Evolutionary conservation across 2,888 invertebrate species (phyloP).

Genomic region (Thymelicus sylvestris): DNA sequence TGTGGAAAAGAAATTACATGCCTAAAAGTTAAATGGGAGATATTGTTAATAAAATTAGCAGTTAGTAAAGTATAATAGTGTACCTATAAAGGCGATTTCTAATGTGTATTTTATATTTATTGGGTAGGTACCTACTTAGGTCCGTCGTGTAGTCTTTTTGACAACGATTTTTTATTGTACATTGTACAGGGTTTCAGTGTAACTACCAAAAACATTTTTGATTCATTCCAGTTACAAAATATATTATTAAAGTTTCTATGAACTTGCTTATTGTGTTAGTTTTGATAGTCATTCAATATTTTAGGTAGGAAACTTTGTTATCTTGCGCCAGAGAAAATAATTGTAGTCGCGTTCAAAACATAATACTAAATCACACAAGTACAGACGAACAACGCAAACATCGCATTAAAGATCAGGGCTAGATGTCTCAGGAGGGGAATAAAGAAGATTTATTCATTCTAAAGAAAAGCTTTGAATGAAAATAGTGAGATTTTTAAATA

Average conservation of each 20-base stretch:
- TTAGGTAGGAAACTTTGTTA: conserved; percentile 35
- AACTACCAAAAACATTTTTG: background rate
- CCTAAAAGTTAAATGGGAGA: too few relatives aligned
- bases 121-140: too few relatives aligned
- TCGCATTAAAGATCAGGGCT: conserved; percentile 81
- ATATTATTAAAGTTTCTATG: conserved; percentile 17
- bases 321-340: conserved; percentile 32
- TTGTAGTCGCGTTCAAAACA: conserved; percentile 62
- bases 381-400: conserved; percentile 74
- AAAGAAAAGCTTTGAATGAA: conserved; percentile 77
- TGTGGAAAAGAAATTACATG: too few relatives aligned
- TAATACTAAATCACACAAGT: conserved; percentile 73
- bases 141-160: too few relatives aligned
- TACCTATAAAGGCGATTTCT: too few relatives aligned
- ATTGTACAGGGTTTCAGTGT: background rate
- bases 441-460: conserved; percentile 76
- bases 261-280: conserved; percentile 15
- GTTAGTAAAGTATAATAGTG: too few relatives aligned
- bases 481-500: conserved; percentile 82
- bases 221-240: background rate
- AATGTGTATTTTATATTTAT: too few relatives aligned
- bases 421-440: conserved; percentile 74
- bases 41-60: too few relatives aligned
- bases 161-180: background rate
- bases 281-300: conserved; percentile 24